A percentile compares a stretch with the other conserved stretches of the same genome.
Evolutionary conservation across 1,140 invertebrate genomes (phyloP).

Genomic region (Bombus waltoni): DNA sequence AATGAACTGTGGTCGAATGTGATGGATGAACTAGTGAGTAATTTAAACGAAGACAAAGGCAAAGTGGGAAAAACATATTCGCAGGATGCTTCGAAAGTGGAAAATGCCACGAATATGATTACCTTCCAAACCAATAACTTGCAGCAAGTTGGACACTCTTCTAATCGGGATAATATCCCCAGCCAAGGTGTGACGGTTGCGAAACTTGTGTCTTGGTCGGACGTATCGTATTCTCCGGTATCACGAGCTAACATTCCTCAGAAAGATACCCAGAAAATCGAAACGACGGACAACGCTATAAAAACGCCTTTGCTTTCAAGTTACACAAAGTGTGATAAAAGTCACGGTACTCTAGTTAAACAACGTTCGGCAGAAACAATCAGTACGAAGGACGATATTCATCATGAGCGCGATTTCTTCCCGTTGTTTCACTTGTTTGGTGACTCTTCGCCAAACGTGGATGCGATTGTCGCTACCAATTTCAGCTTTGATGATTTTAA

Average conservation of each 20-base stretch:
- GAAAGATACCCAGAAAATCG: not conserved
- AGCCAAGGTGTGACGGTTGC: not conserved
- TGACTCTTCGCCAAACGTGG: not conserved
- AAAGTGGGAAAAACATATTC: conserved; percentile 13
- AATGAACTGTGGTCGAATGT: conserved; percentile 59
- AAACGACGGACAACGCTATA: not conserved
- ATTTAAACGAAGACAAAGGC: conserved; percentile 50
- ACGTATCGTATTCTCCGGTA: not conserved
- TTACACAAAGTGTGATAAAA: not conserved
- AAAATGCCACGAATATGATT: not conserved
- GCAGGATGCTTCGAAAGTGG: not conserved
- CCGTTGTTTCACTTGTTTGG: not conserved
- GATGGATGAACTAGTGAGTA: conserved; percentile 65
- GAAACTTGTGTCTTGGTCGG: not conserved
- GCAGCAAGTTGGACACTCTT: no score
- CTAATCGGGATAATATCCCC: not conserved
- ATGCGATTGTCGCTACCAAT: not conserved
- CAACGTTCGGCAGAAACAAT: not conserved
- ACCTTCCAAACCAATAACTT: not conserved
- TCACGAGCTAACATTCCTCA: no score
- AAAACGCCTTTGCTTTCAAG: not conserved
- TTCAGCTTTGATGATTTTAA: not conserved
- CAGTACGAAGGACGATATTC: not conserved
- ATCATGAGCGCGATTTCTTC: not conserved
- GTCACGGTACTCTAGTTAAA: not conserved